Evolutionary conservation across 2,113 vertebrate species (phyloP), one percentile per base, ranked within the genome.

Genomic region (Sander vitreus): DNA sequence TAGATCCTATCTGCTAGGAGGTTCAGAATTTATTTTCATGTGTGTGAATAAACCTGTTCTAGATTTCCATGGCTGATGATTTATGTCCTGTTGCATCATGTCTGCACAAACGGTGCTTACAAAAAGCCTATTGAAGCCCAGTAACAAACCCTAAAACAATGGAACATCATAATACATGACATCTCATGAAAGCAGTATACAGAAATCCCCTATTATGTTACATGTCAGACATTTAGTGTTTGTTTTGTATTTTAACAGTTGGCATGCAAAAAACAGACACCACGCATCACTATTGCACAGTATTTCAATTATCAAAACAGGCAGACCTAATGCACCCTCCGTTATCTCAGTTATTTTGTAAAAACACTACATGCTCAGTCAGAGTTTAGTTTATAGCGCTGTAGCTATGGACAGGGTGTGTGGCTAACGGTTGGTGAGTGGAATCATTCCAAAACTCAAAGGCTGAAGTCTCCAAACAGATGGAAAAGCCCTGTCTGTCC

Each of bases 401-500:
- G 11, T 33, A 33, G 66, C 51, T 19, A 2, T 15, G n/a, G 14
- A 47, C 50, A 14, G 69, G 19, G 70, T 76, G 82, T 62, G 45
- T 53, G 83, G 59, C 66, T 74, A 13, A 80, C 53, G 33, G 16
- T 15, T 50, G 71, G 68, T 19, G 78, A 87, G 72, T 78, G 78
- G 82, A 85, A 65, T 68, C 59, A 53, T 82, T 86, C 85, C 74
- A 43, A 54, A 82, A 74, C 84, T 81, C 83, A 73, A 59, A 73
- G 48, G 65, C 85, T 94, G 93, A 94, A 85, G 45, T 80, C 80
- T 88, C 43, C 62, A 81, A 83, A 91, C 94, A 94, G 91, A 93
- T 94, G 91, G 73, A 88, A 62, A 67, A 86, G 77, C 65, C 65
- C 83, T 43, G 30, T 67, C 73, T 5, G 25, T 45, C 59, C 62